Base-by-base conservation (phyloP, 2,888 invertebrate genomes). In the Leistus spinibarbis region DNA sequence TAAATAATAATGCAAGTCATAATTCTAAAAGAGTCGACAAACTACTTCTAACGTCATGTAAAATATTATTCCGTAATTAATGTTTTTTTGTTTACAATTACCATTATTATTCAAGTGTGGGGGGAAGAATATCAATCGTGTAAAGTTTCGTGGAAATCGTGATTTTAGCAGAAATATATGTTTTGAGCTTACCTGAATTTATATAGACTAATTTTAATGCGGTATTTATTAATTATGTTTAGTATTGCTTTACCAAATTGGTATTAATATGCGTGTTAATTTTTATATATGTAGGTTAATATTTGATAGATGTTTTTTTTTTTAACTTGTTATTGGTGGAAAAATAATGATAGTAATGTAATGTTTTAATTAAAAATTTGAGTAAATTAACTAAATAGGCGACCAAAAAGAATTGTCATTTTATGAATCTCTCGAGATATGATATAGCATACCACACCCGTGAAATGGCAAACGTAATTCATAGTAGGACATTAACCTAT, bases 1-100 rank as follows among this genome's bases (percentile, higher is more conserved):
- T 60, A 60, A 60, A 60, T 60, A 60, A 60, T 60, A 60, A 60
- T 13, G 60, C 60, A 60, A 60, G 60, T 60, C 60, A 60, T 60
- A 60, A 20, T 60, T 60, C 20, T 60, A 16, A 17, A 22, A 60
- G 4, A 22, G 20, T 20, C 60, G 5, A 22, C 13, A 16, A 16
- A 60, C 17, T 16, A 60, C 17, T 54, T 54, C 54, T 9, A 60
- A 16, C 19, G 3, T 22, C 60, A 19, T 60, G 13, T 19, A 60
- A n/a, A n/a, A 60, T 19, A 60, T 20, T 60, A 60, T 60, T 60
- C 60, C 9, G 20, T 20, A 57, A 7, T n/a, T 2, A 57, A 20
- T 60, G 19, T 13, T 60, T 0, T 3, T 60, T 19, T 60, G 7
- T 60, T 40, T 10, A 5, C 5, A n/a, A n/a, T n/a, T n/a, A n/a